Evolutionary conservation across 2,888 invertebrate species (phyloP).

Genomic region (Pyrrhosoma nymphula): DNA sequence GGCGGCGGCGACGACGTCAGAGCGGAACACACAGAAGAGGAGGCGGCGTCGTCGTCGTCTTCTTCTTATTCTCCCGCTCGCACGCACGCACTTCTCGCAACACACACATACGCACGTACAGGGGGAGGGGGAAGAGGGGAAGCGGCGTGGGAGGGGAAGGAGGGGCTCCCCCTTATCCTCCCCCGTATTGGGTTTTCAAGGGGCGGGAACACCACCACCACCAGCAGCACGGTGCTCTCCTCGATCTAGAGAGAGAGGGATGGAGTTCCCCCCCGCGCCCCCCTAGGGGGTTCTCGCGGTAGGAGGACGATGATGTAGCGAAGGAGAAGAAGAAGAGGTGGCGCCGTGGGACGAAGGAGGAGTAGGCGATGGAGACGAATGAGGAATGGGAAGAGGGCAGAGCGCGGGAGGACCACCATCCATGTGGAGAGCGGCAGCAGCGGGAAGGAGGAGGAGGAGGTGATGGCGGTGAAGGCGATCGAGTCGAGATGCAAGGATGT

Average conservation of each 20-base stretch:
- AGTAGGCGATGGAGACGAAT: neutral
- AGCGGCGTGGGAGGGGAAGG: neutral
- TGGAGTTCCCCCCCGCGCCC: too few species aligned
- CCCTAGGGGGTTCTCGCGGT: neutral
- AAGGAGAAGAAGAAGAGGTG: constrained; percentile 15
- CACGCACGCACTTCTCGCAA: too few species aligned
- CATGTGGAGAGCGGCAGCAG: neutral
- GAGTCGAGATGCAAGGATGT: neutral
- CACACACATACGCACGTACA: neutral
- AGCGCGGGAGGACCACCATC: neutral
- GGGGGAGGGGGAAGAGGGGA: neutral
- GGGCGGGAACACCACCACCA: too few species aligned
- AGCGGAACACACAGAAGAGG: too few species aligned
- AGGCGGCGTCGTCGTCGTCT: neutral
- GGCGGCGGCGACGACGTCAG: neutral
- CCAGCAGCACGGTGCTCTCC: too few species aligned
- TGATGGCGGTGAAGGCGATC: neutral
- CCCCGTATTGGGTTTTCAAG: too few species aligned
- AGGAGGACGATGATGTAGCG: neutral
- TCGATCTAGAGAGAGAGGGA: too few species aligned
- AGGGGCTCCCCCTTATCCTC: neutral
- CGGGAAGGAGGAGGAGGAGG: neutral
- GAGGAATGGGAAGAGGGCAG: neutral
- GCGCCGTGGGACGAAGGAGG: neutral
- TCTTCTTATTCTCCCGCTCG: neutral